phyloP scores from a whole-genome alignment of 2,888 invertebrate genomes.

The Hipparchia sbordonii region DNA sequence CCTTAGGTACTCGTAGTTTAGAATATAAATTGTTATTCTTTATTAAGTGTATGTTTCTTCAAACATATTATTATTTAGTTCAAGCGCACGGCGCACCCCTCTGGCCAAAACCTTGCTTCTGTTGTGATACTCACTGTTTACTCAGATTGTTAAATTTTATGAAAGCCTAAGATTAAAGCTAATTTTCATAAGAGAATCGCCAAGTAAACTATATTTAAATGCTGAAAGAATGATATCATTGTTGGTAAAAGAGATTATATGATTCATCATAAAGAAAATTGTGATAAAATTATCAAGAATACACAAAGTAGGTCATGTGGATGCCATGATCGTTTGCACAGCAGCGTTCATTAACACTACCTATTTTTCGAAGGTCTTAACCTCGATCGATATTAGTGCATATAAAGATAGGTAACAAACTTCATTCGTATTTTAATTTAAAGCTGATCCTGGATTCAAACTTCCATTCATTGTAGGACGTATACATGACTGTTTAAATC shows the following conservation, averaged over 20 bases:
- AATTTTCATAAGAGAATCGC: too few relatives aligned
- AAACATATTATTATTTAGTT: too few relatives aligned
- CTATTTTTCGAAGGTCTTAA: constrained; percentile 47
- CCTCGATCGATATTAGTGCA: constrained; percentile 35
- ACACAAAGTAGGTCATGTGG: constrained; percentile 57
- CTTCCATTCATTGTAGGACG: neutral
- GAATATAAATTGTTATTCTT: too few relatives aligned
- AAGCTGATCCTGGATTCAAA: neutral
- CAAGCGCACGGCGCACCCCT: too few relatives aligned
- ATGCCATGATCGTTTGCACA: constrained; percentile 46
- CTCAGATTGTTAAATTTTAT: too few relatives aligned
- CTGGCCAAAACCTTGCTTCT: too few relatives aligned
- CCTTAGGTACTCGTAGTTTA: too few relatives aligned
- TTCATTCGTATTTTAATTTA: constrained; percentile 2
- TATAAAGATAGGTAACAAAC: constrained; percentile 13
- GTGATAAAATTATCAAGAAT: constrained; percentile 54
- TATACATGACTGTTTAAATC: too few relatives aligned
- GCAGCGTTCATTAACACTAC: constrained; percentile 48
- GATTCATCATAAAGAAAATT: constrained; percentile 58
- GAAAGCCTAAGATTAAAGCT: too few relatives aligned
- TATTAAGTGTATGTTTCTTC: too few relatives aligned
- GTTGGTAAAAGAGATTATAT: constrained; percentile 54
- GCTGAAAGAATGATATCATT: constrained; percentile 39
- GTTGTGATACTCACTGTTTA: too few relatives aligned
- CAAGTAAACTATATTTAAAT: neutral